These are phyloP conservation scores for Aplysina aerophoba DNA, from an alignment of 37 sponge, comb jelly and placozoan species.

Conservation along the genomic window DNA sequence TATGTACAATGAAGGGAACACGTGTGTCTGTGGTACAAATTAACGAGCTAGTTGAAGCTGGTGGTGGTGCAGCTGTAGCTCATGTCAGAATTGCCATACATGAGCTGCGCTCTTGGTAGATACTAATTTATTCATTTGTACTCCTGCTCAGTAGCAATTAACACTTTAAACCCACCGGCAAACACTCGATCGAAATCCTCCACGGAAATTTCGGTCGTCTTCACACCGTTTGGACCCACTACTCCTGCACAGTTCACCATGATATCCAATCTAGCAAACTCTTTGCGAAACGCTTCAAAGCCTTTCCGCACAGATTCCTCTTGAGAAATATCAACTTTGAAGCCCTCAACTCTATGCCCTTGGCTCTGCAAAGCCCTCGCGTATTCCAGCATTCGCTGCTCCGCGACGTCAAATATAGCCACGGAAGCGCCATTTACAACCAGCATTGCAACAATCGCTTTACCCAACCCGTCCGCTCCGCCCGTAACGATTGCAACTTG, in stretches of 20 bases:
- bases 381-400: conserved; percentile 13
- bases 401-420: conserved; percentile 64
- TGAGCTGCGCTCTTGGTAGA: too few species aligned
- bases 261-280: conserved; percentile 62
- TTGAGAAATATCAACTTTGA: conserved; percentile 61
- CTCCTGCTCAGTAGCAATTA: too few species aligned
- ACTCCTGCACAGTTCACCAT: conserved; percentile 87
- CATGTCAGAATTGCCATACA: too few species aligned
- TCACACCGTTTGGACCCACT: conserved; percentile 66
- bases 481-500: conserved; percentile 86
- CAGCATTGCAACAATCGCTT: conserved; percentile 61
- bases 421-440: conserved; percentile 49
- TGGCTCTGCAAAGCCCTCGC: neutral
- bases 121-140: too few species aligned
- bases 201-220: conserved; percentile 34
- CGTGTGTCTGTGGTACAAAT: too few species aligned
- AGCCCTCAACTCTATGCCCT: neutral
- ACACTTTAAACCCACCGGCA: conserved; percentile 45
- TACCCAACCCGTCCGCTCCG: conserved; percentile 73
- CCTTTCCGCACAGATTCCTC: conserved; percentile 59
- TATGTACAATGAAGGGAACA: too few species aligned
- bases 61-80: too few species aligned
- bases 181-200: conserved; percentile 71
- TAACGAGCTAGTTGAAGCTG: too few species aligned
- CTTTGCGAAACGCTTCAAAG: conserved; percentile 6